Evolutionary conservation across 2,113 vertebrate species (phyloP), one percentile per base, ranked within the genome.

Genomic region (Probosciger aterrimus): DNA sequence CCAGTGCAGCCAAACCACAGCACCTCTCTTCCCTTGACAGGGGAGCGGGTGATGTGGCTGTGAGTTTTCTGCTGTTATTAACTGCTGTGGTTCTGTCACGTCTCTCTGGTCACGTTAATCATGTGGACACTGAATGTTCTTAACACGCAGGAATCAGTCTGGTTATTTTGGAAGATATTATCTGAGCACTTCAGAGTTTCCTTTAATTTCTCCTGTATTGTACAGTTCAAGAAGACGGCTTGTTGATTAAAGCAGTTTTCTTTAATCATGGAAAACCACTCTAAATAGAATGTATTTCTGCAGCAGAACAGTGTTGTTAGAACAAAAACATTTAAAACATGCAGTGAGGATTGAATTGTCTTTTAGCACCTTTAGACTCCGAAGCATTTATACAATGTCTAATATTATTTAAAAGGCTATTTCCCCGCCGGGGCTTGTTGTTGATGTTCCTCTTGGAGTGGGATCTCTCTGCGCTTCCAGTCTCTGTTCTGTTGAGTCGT

Each of bases 1-100:
- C 11, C 3, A 18, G 10, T 3, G 2, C 8, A 4, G 30, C 44
- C 18, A n/a, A 50, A 18, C 5, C 49, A 8, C 0, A 0, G 10
- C 60, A 23, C 4, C 9, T 65, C 55, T 57, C 1, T 13, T 27
- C 15, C 3, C 2, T 3, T 13, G 50, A 3, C 18, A 8, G 59
- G 2, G 17, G 5, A 16, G 20, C 3, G 14, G 25, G 49, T 25
- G 50, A 20, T 0, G 0, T 3, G 28, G 27, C 60, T 33, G 37
- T 11, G 44, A 2, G 7, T 4, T 78, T 84, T 41, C 35, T 55
- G 59, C 44, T 50, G 35, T 47, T 57, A 15, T 4, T 37, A 37
- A 47, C 25, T 18, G 0, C 49, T 31, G 10, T 28, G 20, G 31
- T 68, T 68, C 24, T 35, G 9, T 7, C 18, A 52, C 35, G 24